Conservation (phyloP, 2,797 vertebrate species). For the Aldrovandia affinis region DNA sequence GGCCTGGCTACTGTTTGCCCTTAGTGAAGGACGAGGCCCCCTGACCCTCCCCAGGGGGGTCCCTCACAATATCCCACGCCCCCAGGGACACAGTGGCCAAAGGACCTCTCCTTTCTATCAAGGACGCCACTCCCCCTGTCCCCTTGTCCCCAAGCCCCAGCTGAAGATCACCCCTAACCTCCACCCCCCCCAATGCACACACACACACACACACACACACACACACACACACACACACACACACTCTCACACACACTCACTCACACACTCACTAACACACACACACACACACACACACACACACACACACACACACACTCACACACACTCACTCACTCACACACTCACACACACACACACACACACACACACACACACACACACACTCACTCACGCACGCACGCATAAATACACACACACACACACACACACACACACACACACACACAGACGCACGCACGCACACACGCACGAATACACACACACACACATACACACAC, state of each 20-base stretch:
- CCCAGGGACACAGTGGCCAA: conserved; percentile 46
- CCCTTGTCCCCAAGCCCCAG: conserved; percentile 25
- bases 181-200: background rate
- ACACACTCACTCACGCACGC: too few species aligned
- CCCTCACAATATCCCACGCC: conserved; percentile 52
- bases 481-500: background rate
- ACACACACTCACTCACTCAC: background rate
- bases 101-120: conserved; percentile 59
- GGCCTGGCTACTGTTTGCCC: conserved; percentile 64
- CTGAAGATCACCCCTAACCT: conserved; percentile 49
- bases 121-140: conserved; percentile 25
- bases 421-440: background rate
- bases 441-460: too few species aligned
- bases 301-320: background rate
- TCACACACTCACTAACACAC: background rate
- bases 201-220: conserved; percentile 21
- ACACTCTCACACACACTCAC: conserved; percentile 17
- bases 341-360: too few species aligned
- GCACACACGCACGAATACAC: too few species aligned
- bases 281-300: background rate
- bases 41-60: conserved; percentile 61
- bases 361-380: too few species aligned
- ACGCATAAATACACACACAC: too few species aligned
- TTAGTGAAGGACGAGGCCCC: conserved; percentile 64
- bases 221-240: conserved; percentile 8